Base-by-base conservation (phyloP, 2,113 vertebrate species). In the Rhodinocichla rosea region DNA sequence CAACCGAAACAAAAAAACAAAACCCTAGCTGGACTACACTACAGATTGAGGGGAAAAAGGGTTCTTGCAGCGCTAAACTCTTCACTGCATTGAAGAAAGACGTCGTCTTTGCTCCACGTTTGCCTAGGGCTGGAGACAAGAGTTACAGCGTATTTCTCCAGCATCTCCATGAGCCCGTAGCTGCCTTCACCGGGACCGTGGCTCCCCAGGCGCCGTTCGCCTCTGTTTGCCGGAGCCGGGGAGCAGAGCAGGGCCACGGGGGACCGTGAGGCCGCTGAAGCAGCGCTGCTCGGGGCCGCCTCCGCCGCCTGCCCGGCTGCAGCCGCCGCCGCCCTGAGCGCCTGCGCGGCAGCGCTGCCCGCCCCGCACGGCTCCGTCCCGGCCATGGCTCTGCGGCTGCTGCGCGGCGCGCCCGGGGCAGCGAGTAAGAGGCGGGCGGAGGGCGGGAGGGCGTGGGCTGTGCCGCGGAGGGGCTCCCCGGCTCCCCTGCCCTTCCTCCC, bases 221-320 rank as follows among this genome's bases (percentile, higher is more conserved):
- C 40, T 15, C 32, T 10, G 8, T 7, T 27, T 6, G 4, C 4
- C 5, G 22, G 15, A 21, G 56, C 13, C 6, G 9, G 21, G 24
- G 14, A 5, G 53, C 44, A 18, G 26, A 6, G 10, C 5, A 2
- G 12, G 7, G 15, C 8, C 11, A 7, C 12, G 7, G 5, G 1
- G 1, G 0, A 4, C 0, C 1, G 4, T 0, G 23, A 21, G 5
- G 33, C 28, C 3, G 11, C 32, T 1, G 28, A 3, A 2, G 2
- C 6, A 10, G 13, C 33, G 14, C 21, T 0, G 3, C 5, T 6
- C 33, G 17, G 15, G 15, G 3, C n/a, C 13, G 15, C n/a, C 0
- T 7, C 19, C 39, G 15, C 39, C 32, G 32, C 68, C 18, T 13
- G 15, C 7, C 37, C 15, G 45, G 5, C 55, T 3, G 26, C 1